phyloP scores from a whole-genome alignment of 1,140 invertebrate genomes.

The Caenorhabditis tropicalis region DNA sequence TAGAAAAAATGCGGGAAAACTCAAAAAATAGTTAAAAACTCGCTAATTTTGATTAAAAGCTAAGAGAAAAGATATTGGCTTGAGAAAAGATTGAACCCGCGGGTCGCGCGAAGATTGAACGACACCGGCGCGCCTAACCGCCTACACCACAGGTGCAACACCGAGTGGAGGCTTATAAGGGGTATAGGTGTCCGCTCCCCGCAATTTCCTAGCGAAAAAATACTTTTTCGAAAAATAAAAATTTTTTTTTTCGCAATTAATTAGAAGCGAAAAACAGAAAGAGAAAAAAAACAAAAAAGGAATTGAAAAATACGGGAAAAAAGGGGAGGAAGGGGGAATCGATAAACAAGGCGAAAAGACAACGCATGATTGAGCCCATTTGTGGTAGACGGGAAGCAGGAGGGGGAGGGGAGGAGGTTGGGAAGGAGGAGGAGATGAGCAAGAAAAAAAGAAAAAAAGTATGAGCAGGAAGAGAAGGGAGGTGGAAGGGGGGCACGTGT shows the following conservation, averaged over 20 bases:
- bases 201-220: too few relatives aligned
- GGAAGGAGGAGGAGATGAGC: background rate
- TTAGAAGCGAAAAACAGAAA: background rate
- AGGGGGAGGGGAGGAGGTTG: background rate
- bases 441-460: background rate
- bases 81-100: too few relatives aligned
- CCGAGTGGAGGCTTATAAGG: too few relatives aligned
- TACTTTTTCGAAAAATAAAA: background rate
- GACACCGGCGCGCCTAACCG: too few relatives aligned
- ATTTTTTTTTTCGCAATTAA: too few relatives aligned
- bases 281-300: background rate
- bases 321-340: background rate
- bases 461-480: background rate
- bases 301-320: background rate
- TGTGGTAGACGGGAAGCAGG: background rate
- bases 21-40: too few relatives aligned
- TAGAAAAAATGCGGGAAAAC: too few relatives aligned
- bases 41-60: too few relatives aligned
- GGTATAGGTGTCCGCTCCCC: too few relatives aligned
- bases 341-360: constrained; percentile 33
- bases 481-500: background rate
- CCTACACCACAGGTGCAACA: too few relatives aligned
- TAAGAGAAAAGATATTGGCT: too few relatives aligned
- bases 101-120: too few relatives aligned
- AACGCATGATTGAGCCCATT: constrained; percentile 21